Conservation (phyloP, 2,888 invertebrate species). For the Phania funesta region DNA sequence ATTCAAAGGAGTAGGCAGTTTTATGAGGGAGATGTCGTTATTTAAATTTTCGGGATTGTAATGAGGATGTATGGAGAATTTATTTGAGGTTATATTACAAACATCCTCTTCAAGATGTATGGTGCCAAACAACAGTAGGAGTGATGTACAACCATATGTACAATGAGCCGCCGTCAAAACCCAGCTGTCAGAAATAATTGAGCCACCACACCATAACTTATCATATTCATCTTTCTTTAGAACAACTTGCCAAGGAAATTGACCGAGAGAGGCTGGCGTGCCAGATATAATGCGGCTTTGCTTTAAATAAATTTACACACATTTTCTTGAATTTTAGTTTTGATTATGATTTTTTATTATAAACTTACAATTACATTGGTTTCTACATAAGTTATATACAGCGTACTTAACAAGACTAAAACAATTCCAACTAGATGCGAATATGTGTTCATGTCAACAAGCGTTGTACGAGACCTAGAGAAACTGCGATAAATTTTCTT, state of each 20-base stretch:
- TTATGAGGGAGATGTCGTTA: slow-evolving; percentile 77
- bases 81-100: slow-evolving; percentile 72
- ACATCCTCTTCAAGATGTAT: slow-evolving; percentile 68
- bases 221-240: slow-evolving; percentile 74
- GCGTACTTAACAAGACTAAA: slow-evolving; percentile 15
- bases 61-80: slow-evolving; percentile 74
- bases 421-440: slow-evolving; percentile 1
- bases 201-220: slow-evolving; percentile 76
- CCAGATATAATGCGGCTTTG: slow-evolving; percentile 75
- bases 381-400: slow-evolving; percentile 9
- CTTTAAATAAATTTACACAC: slow-evolving; percentile 62
- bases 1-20: slow-evolving; percentile 71
- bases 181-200: slow-evolving; percentile 74
- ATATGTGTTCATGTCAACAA: slow-evolving; percentile 18
- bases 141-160: slow-evolving; percentile 70
- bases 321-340: not conserved
- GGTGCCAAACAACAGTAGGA: slow-evolving; percentile 75
- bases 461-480: not conserved
- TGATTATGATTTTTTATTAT: not conserved
- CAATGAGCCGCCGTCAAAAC: slow-evolving; percentile 79
- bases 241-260: slow-evolving; percentile 79
- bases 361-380: slow-evolving; percentile 44
- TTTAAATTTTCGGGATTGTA: slow-evolving; percentile 73
- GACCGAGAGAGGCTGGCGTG: slow-evolving; percentile 70
- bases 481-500: slow-evolving; percentile 23